A percentile compares a stretch with the other conserved stretches of the same genome.
These are phyloP conservation scores for Mylabris sibirica DNA, from an alignment of 2,888 invertebrate genomes.

Conservation along the genomic window DNA sequence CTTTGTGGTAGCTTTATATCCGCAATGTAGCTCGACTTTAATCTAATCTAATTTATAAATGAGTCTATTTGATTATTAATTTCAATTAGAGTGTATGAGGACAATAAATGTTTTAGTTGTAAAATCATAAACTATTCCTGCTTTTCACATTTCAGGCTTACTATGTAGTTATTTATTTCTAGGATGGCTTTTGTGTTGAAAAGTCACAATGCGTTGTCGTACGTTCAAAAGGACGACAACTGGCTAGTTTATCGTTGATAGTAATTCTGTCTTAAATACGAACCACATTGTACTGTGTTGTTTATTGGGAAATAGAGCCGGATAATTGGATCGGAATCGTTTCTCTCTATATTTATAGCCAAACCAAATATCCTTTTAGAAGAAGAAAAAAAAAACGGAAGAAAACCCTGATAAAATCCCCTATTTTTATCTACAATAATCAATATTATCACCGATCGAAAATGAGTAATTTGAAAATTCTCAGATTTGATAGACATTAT, in stretches of 20 bases:
- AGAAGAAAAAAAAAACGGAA: not conserved
- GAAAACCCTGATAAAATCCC: not conserved
- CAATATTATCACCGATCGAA: conserved; percentile 4
- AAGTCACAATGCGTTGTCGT: conserved; percentile 42
- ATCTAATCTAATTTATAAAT: not conserved
- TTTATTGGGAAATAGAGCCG: conserved; percentile 41
- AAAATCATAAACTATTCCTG: not conserved
- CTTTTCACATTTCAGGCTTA: not conserved
- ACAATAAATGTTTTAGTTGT: not conserved
- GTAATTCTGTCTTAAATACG: conserved; percentile 42
- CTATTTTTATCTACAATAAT: not conserved
- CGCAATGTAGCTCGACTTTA: conserved; percentile 12
- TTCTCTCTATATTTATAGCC: conserved; percentile 39
- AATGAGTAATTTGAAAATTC: conserved; percentile 38
- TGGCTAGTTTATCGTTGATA: conserved; percentile 39
- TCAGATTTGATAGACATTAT: conserved; percentile 21
- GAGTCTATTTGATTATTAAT: not conserved
- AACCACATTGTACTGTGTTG: conserved; percentile 37
- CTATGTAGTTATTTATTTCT: not conserved
- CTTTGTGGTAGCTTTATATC: conserved; percentile 17
- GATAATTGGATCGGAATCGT: conserved; percentile 44
- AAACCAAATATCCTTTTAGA: conserved; percentile 26
- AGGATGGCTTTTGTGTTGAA: conserved; percentile 41
- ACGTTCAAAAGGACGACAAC: conserved; percentile 25
- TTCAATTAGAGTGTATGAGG: not conserved